A percentile compares a stretch with the other conserved stretches of the same genome.
Conservation (phyloP, 64 coral and sea anemone species). For the Dendronephthya gigantea region DNA sequence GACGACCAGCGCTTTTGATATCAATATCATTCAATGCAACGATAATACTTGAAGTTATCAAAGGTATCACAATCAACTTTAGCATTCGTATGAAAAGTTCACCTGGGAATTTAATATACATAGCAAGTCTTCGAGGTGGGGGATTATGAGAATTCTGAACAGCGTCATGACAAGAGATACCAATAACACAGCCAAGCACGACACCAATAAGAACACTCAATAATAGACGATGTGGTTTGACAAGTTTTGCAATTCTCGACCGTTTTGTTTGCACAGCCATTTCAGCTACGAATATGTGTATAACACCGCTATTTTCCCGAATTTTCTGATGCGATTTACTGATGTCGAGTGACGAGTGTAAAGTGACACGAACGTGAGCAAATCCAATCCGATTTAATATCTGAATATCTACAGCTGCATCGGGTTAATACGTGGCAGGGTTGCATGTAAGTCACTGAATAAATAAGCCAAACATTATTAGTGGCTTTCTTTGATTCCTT, state of each 20-base stretch:
- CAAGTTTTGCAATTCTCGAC: not conserved
- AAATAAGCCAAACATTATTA: too few relatives aligned
- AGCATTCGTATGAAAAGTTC: constrained; percentile 11
- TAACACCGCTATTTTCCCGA: too few relatives aligned
- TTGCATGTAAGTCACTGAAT: too few relatives aligned
- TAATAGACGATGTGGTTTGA: not conserved
- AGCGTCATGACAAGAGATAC: not conserved
- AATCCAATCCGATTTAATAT: too few relatives aligned
- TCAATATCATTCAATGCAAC: constrained; percentile 13
- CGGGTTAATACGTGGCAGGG: too few relatives aligned
- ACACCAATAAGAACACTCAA: not conserved
- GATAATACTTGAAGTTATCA: constrained; percentile 1
- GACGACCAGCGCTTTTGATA: not conserved
- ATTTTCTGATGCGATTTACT: too few relatives aligned
- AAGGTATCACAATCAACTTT: not conserved
- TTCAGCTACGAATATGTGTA: not conserved
- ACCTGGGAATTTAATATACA: constrained; percentile 7
- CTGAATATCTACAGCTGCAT: too few relatives aligned
- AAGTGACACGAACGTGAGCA: too few relatives aligned
- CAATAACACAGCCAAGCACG: constrained; percentile 8
- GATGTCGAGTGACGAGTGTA: too few relatives aligned
- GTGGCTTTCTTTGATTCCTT: too few relatives aligned
- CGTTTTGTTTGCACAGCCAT: not conserved
- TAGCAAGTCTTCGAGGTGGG: not conserved
- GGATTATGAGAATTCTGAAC: not conserved